Conservation (phyloP, 2,797 vertebrate genomes). For the Coccyzus lansbergi region DNA sequence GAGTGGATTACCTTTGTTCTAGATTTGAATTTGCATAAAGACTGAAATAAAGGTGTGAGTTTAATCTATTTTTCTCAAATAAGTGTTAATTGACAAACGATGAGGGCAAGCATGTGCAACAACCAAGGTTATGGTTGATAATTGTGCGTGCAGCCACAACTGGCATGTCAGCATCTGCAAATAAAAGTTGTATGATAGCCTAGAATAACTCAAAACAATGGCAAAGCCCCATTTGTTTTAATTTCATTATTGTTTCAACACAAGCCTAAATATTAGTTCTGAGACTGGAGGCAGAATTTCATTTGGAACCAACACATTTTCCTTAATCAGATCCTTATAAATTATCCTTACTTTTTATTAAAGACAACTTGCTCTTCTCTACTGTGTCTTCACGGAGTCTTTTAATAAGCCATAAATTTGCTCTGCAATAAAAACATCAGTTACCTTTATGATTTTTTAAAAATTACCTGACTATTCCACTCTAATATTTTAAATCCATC, state of each 20-base stretch:
- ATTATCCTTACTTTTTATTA: neutral
- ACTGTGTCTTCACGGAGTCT: neutral
- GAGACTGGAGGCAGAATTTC: neutral
- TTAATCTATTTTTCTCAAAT: neutral
- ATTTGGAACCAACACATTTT: neutral
- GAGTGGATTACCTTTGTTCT: neutral
- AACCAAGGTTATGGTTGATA: neutral
- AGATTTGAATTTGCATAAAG: neutral
- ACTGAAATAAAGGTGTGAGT: neutral
- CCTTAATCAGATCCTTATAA: neutral
- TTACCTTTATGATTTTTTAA: neutral
- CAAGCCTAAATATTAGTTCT: neutral
- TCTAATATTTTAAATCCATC: neutral
- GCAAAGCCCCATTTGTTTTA: neutral
- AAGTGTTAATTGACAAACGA: constrained; percentile 53
- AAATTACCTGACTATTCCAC: neutral
- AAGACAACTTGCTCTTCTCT: neutral
- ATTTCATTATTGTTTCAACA: constrained; percentile 7
- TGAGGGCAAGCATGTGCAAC: constrained; percentile 17
- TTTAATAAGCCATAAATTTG: neutral
- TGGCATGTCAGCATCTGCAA: constrained; percentile 33
- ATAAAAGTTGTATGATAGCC: constrained; percentile 14
- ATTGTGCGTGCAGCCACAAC: neutral
- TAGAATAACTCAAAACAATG: neutral
- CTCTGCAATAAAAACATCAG: constrained; percentile 1